A percentile compares a stretch with the other conserved stretches of the same genome.
Conservation (phyloP, 2,797 vertebrate species). For the Myotis pilosus region DNA sequence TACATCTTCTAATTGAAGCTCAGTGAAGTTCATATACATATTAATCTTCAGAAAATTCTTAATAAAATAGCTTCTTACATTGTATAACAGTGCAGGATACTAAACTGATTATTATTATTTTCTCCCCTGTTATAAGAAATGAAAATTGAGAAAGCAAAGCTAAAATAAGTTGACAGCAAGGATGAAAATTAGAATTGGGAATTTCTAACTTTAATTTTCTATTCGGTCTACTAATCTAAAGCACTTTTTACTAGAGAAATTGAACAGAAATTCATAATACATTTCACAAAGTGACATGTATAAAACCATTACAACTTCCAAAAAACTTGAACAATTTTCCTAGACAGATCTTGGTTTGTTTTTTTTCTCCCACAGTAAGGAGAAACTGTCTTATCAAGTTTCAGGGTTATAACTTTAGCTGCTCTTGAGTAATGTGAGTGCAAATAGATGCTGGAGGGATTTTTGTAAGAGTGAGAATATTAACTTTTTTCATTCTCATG, state of each 20-base stretch:
- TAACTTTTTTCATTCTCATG: conserved; percentile 9
- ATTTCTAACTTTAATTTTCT: conserved; percentile 6
- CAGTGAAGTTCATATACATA: not conserved
- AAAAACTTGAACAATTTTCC: not conserved
- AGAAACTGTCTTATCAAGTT: not conserved
- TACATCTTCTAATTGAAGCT: not conserved
- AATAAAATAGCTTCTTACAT: not conserved
- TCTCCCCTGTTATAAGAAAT: not conserved
- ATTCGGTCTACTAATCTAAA: not conserved
- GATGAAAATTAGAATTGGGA: not conserved
- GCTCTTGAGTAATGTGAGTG: not conserved
- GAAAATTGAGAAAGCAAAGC: not conserved
- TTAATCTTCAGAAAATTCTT: not conserved
- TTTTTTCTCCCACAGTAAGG: not conserved
- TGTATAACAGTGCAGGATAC: not conserved
- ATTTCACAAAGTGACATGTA: not conserved
- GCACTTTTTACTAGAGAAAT: not conserved
- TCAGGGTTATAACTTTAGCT: not conserved
- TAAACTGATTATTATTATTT: not conserved
- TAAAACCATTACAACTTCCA: conserved; percentile 1
- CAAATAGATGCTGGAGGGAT: not conserved
- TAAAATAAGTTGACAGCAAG: not conserved
- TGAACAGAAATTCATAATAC: not conserved
- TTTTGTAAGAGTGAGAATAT: conserved; percentile 49
- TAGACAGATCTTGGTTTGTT: not conserved